These are phyloP conservation scores for Trachops cirrhosus DNA, from an alignment of 2,797 vertebrate genomes.

Conservation along the genomic window DNA sequence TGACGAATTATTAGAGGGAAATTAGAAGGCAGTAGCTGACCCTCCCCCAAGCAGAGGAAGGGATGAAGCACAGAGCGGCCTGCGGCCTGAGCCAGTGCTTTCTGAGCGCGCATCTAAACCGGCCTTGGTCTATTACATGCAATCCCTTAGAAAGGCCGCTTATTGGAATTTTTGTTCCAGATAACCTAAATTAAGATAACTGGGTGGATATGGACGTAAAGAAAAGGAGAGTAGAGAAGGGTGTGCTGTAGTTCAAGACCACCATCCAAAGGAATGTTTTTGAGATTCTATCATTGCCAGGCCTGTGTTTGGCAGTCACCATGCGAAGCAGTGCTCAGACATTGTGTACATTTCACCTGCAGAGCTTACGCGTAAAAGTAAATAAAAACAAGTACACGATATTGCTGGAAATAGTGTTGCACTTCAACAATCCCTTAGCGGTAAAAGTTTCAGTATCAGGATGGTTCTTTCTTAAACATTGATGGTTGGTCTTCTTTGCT, in stretches of 20 bases:
- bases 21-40: background rate
- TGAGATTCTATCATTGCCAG: background rate
- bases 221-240: background rate
- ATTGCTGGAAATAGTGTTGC: background rate
- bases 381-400: background rate
- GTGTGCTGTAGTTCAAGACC: background rate
- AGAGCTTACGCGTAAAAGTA: background rate
- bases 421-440: rapidly evolving
- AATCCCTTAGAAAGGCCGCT: background rate
- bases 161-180: background rate
- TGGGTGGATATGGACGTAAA: background rate
- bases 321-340: background rate
- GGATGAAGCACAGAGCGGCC: background rate
- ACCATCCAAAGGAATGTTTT: background rate
- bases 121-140: background rate
- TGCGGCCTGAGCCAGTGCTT: rapidly evolving
- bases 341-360: background rate
- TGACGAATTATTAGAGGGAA: background rate
- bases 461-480: background rate
- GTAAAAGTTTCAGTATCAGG: background rate
- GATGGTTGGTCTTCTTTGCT: background rate
- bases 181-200: background rate
- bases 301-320: background rate
- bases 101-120: background rate
- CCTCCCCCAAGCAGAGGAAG: background rate